Conservation (phyloP, 2,888 invertebrate genomes). For the Rhimphoctona megacephalus region DNA sequence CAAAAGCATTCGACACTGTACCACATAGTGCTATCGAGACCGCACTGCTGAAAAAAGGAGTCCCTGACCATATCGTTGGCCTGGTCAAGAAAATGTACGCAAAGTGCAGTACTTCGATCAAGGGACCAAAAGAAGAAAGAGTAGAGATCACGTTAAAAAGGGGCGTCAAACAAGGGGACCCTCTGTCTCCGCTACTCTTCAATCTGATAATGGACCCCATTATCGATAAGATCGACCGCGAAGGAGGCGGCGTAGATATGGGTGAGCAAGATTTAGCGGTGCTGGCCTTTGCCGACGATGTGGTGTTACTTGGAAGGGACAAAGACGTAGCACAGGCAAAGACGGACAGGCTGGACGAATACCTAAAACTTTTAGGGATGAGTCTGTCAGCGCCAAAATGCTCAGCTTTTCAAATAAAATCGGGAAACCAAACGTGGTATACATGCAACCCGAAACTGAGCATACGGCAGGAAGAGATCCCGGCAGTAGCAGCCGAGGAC, state of each 20-base stretch:
- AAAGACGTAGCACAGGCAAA: slow-evolving; percentile 5
- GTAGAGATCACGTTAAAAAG: slow-evolving; percentile 27
- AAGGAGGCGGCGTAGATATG: not conserved
- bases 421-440: slow-evolving; percentile 46
- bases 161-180: slow-evolving; percentile 55
- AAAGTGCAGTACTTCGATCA: slow-evolving; percentile 36
- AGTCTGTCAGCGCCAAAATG: slow-evolving; percentile 52
- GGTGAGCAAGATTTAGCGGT: not conserved
- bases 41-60: slow-evolving; percentile 31
- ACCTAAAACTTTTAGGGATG: slow-evolving; percentile 63
- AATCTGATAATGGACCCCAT: slow-evolving; percentile 73
- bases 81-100: not conserved
- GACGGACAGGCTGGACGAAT: fast-evolving
- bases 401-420: slow-evolving; percentile 20
- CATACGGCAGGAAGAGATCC: not conserved
- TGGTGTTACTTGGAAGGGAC: slow-evolving; percentile 45
- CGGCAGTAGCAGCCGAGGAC: not conserved
- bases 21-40: slow-evolving; percentile 51
- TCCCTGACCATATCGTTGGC: not conserved
- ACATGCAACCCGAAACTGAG: slow-evolving; percentile 40
- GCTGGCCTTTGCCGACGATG: slow-evolving; percentile 71
- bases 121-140: not conserved
- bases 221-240: slow-evolving; percentile 66
- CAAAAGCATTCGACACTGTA: slow-evolving; percentile 74
- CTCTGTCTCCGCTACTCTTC: slow-evolving; percentile 46